Percentiles rank a stretch among this genome's conserved stretches.
These are phyloP conservation scores for Podarcis siculus DNA, from an alignment of 2,797 vertebrate species.

Conservation along the genomic window DNA sequence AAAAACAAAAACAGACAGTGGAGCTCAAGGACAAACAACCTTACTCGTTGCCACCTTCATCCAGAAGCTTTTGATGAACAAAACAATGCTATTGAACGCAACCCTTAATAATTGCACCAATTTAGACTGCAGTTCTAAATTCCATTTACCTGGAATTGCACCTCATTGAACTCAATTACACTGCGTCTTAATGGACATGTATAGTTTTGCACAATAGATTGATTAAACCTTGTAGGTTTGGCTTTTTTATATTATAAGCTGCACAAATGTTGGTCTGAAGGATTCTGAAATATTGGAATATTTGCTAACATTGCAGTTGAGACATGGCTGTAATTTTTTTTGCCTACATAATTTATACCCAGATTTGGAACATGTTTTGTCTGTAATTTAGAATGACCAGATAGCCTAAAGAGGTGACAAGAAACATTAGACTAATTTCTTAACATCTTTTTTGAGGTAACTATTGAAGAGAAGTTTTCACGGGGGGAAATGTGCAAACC, in stretches of 20 bases:
- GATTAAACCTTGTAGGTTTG: background rate
- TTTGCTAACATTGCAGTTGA: background rate
- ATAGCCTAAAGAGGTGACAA: background rate
- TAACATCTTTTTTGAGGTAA: background rate
- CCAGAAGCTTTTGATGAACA: background rate
- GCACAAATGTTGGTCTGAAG: constrained; percentile 25
- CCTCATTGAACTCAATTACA: too few relatives aligned
- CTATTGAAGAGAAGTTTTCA: background rate
- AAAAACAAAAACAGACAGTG: too few relatives aligned
- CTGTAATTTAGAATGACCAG: background rate
- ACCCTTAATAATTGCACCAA: background rate
- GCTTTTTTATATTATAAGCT: background rate
- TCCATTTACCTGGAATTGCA: too few relatives aligned
- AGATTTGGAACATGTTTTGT: background rate
- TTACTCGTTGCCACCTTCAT: too few relatives aligned
- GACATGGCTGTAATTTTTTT: background rate
- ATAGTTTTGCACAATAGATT: background rate
- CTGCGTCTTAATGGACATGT: too few relatives aligned
- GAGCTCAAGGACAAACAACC: too few relatives aligned
- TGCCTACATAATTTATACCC: background rate
- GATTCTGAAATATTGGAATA: constrained; percentile 11
- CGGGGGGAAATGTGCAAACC: background rate
- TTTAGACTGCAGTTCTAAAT: background rate
- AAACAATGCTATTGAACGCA: background rate
- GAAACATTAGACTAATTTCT: background rate